Evolutionary conservation across 2,888 invertebrate species (phyloP).

Genomic region (Pandemis heparana): DNA sequence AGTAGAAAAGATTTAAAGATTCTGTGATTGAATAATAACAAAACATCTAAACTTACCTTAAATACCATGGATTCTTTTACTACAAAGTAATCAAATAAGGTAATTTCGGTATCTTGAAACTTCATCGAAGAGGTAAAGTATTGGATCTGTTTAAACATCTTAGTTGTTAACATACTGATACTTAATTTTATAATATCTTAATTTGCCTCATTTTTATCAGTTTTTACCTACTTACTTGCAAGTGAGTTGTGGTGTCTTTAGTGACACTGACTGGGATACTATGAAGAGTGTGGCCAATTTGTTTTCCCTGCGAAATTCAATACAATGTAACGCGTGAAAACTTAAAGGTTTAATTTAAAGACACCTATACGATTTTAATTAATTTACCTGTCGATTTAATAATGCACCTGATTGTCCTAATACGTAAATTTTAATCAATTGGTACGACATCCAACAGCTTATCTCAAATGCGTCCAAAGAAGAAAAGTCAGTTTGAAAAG

Average conservation of each 20-base stretch:
- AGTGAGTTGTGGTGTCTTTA: neutral
- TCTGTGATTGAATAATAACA: too few species aligned
- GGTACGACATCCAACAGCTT: conserved; percentile 11
- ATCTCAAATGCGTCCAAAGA: conserved; percentile 18
- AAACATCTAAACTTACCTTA: too few species aligned
- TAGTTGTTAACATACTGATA: too few species aligned
- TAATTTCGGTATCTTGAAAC: conserved; percentile 62
- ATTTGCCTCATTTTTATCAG: neutral
- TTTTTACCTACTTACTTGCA: neutral
- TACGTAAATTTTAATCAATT: conserved; percentile 23
- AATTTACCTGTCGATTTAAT: conserved; percentile 28
- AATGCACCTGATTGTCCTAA: conserved; percentile 24
- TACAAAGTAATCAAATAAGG: conserved; percentile 68
- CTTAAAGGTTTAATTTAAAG: neutral
- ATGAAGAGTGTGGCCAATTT: conserved; percentile 1
- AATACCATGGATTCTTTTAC: conserved; percentile 63
- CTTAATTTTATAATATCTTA: too few species aligned
- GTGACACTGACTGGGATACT: neutral
- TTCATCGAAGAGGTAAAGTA: conserved; percentile 70
- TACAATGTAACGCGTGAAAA: neutral
- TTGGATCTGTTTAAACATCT: conserved; percentile 63
- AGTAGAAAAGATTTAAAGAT: too few species aligned
- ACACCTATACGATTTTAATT: neutral
- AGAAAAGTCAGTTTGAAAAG: neutral
- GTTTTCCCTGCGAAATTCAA: neutral